phyloP scores from a whole-genome alignment of 1,140 invertebrate species.

The Marisa cornuarietis region DNA sequence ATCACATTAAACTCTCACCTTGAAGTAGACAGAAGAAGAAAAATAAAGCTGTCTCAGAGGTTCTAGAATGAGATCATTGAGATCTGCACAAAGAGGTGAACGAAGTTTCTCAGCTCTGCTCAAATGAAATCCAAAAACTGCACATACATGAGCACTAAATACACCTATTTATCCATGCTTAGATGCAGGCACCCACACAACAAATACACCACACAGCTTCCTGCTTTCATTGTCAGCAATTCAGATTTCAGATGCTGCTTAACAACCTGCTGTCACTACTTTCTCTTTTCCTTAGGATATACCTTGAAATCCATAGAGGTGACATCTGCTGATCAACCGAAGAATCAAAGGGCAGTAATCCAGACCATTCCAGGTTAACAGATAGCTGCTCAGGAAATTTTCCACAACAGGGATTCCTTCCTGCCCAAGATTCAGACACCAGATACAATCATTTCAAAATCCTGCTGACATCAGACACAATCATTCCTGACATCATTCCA shows the following conservation, averaged over 20 bases:
- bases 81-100: conserved; percentile 27
- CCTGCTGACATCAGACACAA: too few species aligned
- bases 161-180: not conserved
- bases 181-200: not conserved
- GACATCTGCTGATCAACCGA: conserved; percentile 32
- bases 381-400: conserved; percentile 33
- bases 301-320: conserved; percentile 38
- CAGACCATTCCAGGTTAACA: conserved; percentile 41
- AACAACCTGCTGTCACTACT: too few species aligned
- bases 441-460: too few species aligned
- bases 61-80: conserved; percentile 41
- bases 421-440: conserved; percentile 22
- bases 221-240: too few species aligned
- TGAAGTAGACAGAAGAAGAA: conserved; percentile 42
- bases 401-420: conserved; percentile 44
- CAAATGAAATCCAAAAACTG: too few species aligned
- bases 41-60: conserved; percentile 41
- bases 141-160: not conserved
- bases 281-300: not conserved
- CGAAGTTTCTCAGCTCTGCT: too few species aligned
- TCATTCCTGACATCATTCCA: too few species aligned
- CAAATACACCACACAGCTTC: too few species aligned
- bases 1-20: conserved; percentile 29
- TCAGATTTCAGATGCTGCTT: too few species aligned
- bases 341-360: conserved; percentile 39